phyloP scores from a whole-genome alignment of 1,140 invertebrate species.

The Campodea augens region DNA sequence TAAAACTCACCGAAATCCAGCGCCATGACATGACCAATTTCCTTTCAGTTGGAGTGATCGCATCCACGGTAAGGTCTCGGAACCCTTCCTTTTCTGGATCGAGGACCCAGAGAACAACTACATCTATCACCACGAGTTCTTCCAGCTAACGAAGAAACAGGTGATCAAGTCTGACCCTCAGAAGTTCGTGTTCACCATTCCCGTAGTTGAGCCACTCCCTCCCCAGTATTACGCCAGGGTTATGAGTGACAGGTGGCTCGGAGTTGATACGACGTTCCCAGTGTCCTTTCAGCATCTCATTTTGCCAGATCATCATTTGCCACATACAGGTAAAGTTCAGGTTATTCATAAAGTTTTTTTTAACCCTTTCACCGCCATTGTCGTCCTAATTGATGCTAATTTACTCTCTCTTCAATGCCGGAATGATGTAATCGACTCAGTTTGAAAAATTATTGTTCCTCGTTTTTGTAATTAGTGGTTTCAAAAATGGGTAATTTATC shows the following conservation, averaged over 20 bases:
- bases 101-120: constrained; percentile 84
- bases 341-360: too few relatives aligned
- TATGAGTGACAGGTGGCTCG: constrained; percentile 79
- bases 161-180: constrained; percentile 47
- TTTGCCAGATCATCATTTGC: constrained; percentile 77
- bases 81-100: constrained; percentile 95
- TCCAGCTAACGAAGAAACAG: constrained; percentile 71
- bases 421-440: too few relatives aligned
- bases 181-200: constrained; percentile 87
- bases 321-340: constrained; percentile 70
- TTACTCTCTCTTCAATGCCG: too few relatives aligned
- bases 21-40: too few relatives aligned
- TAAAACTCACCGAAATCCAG: too few relatives aligned
- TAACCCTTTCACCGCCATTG: too few relatives aligned
- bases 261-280: constrained; percentile 47
- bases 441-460: too few relatives aligned
- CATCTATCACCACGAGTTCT: constrained; percentile 92
- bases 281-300: constrained; percentile 79
- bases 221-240: constrained; percentile 78
- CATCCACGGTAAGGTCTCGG: constrained; percentile 66
- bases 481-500: too few relatives aligned
- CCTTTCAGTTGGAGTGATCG: constrained; percentile 59
- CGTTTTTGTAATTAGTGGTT: too few relatives aligned
- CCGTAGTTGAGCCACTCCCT: constrained; percentile 74
- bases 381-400: too few relatives aligned